These are phyloP conservation scores for Pelecanus crispus DNA, from an alignment of 2,113 vertebrate species.

Conservation along the genomic window DNA sequence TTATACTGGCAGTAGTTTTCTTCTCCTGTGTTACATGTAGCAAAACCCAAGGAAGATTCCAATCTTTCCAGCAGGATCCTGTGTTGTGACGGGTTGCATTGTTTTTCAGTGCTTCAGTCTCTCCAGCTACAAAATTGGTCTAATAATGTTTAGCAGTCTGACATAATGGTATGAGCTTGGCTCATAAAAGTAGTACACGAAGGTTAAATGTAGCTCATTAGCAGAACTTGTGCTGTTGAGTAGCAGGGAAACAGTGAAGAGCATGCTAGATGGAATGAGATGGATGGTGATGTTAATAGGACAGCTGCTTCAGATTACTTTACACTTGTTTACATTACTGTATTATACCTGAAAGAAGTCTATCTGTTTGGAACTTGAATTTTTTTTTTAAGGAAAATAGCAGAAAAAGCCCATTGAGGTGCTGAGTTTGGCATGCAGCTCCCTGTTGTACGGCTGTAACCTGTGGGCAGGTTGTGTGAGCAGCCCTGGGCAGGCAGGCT, in stretches of 20 bases:
- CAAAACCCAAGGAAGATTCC: not conserved
- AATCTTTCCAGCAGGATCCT: not conserved
- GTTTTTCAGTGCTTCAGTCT: not conserved
- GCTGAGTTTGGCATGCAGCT: fast-evolving
- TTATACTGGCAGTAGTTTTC: not conserved
- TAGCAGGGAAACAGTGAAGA: not conserved
- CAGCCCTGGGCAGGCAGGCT: not conserved
- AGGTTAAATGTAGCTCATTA: not conserved
- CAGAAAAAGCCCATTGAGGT: not conserved
- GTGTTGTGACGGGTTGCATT: not conserved
- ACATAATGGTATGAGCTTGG: not conserved
- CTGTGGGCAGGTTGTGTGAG: not conserved
- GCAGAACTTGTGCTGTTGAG: not conserved
- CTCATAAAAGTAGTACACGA: not conserved
- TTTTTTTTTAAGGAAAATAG: not conserved
- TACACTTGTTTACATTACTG: not conserved
- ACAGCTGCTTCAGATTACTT: not conserved
- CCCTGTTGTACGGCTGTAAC: fast-evolving
- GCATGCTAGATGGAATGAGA: not conserved
- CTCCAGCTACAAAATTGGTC: not conserved
- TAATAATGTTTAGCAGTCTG: not conserved
- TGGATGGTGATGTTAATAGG: not conserved
- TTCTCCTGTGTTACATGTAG: not conserved
- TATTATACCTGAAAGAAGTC: not conserved
- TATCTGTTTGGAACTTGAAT: not conserved